Conservation (phyloP, 2,888 invertebrate species). For the Epinotia ramella region DNA sequence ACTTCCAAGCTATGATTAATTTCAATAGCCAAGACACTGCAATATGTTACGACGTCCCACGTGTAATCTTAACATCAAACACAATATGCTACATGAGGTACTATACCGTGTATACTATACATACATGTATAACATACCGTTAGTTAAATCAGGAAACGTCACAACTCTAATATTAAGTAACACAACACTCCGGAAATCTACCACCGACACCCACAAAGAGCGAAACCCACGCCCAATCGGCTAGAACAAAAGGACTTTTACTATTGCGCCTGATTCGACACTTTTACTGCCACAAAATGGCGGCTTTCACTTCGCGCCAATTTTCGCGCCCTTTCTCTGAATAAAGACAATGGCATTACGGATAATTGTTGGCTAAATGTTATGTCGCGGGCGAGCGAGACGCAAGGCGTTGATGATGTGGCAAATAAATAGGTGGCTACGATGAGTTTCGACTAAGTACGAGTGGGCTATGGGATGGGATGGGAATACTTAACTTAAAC, state of each 20-base stretch:
- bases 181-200: constrained; percentile 30
- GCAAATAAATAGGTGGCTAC: constrained; percentile 25
- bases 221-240: constrained; percentile 37
- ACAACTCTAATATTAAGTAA: constrained; percentile 34
- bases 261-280: constrained; percentile 53
- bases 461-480: neutral
- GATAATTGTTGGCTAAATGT: constrained; percentile 74
- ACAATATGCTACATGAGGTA: neutral
- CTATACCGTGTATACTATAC: neutral
- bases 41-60: neutral
- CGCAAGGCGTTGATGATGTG: constrained; percentile 48
- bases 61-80: neutral
- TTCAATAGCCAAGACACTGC: too few relatives aligned
- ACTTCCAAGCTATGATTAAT: too few relatives aligned
- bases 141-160: constrained; percentile 28
- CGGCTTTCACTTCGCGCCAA: constrained; percentile 65
- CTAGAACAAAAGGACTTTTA: constrained; percentile 57
- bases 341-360: constrained; percentile 75
- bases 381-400: constrained; percentile 57
- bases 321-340: constrained; percentile 71
- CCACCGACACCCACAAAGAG: constrained; percentile 35
- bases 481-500: neutral
- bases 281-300: constrained; percentile 50
- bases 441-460: neutral
- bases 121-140: neutral